Evolutionary conservation across 2,797 vertebrate species (phyloP).

Genomic region (Pyrocephalus nanus): DNA sequence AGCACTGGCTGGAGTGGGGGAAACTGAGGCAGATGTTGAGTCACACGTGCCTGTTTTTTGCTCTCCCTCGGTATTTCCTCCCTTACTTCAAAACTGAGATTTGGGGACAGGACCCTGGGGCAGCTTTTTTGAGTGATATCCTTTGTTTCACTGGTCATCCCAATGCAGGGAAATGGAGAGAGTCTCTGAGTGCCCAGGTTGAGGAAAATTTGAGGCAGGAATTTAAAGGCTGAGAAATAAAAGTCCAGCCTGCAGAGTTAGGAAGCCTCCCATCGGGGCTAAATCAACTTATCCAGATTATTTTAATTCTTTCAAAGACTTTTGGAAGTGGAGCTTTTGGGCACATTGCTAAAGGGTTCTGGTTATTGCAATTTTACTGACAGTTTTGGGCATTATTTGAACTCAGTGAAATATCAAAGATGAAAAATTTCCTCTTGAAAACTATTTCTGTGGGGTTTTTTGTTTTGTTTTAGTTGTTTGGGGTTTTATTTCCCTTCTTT

Average conservation of each 20-base stretch:
- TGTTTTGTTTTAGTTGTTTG: background rate
- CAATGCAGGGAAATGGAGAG: background rate
- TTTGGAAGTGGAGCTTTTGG: background rate
- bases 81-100: background rate
- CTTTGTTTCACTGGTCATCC: background rate
- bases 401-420: background rate
- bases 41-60: rapidly evolving
- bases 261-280: background rate
- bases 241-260: background rate
- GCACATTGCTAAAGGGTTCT: background rate
- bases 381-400: background rate
- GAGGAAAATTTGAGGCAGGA: background rate
- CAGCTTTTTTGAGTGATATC: background rate
- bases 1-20: rapidly evolving
- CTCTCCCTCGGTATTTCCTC: background rate
- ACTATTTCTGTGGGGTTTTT: background rate
- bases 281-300: background rate
- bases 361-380: background rate
- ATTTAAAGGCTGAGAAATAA: background rate
- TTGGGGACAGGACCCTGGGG: background rate
- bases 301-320: background rate
- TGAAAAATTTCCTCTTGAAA: background rate
- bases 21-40: background rate
- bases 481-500: background rate
- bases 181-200: background rate